Conservation (phyloP, 2,888 invertebrate genomes). For the Heterodera filipjevi region DNA sequence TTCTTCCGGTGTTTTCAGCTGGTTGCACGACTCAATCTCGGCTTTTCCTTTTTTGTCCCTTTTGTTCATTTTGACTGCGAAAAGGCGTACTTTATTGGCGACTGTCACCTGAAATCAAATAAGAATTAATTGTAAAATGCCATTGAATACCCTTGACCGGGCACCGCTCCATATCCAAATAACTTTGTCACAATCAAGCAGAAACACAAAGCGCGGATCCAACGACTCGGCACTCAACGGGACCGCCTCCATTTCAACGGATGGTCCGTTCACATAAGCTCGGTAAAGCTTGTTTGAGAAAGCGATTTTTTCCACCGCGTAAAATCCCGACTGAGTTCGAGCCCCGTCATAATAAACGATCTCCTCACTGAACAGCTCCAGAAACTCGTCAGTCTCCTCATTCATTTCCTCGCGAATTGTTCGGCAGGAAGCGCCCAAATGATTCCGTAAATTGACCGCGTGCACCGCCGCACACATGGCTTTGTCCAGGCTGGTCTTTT, state of each 20-base stretch:
- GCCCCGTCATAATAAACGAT: constrained; percentile 79
- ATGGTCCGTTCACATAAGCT: constrained; percentile 55
- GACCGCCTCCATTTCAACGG: constrained; percentile 70
- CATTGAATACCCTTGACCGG: constrained; percentile 64
- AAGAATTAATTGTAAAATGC: background rate
- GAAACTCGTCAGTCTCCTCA: constrained; percentile 94
- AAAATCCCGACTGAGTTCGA: constrained; percentile 94
- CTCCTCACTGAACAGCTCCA: constrained; percentile 85
- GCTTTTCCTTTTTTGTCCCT: constrained; percentile 94
- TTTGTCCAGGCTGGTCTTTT: constrained; percentile 81
- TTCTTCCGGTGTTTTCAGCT: constrained; percentile 80
- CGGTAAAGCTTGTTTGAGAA: constrained; percentile 61
- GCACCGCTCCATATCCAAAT: constrained; percentile 91
- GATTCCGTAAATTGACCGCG: constrained; percentile 94
- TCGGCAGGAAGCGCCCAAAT: constrained; percentile 78
- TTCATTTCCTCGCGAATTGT: constrained; percentile 94
- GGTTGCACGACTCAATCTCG: constrained; percentile 82
- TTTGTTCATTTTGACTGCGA: constrained; percentile 97
- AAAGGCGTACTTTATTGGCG: constrained; percentile 72
- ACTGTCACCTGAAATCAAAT: constrained; percentile 56
- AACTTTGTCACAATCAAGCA: constrained; percentile 81
- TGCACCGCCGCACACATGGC: constrained; percentile 96
- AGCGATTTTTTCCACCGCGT: constrained; percentile 75
- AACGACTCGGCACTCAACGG: constrained; percentile 71
- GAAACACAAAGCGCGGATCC: constrained; percentile 88